Conservation (phyloP, 2,113 vertebrate species). For the Jacana jacana region DNA sequence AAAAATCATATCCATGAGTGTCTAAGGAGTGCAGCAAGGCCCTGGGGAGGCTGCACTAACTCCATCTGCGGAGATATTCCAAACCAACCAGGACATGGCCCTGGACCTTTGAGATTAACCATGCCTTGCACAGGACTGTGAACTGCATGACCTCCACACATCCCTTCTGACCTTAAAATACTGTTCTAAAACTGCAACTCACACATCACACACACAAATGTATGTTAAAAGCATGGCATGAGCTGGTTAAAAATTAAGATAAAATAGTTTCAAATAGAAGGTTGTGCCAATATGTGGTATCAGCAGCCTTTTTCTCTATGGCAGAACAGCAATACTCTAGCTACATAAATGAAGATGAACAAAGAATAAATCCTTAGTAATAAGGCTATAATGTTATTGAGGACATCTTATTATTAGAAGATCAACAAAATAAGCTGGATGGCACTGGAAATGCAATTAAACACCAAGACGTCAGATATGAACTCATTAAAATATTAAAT, state of each 20-base stretch:
- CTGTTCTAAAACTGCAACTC: not conserved
- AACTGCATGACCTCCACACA: fast-evolving
- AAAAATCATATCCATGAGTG: not conserved
- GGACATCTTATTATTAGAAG: not conserved
- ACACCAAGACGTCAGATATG: not conserved
- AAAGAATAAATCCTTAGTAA: not conserved
- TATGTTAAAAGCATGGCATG: not conserved
- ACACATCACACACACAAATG: not conserved
- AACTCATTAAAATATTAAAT: not conserved
- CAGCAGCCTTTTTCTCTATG: not conserved
- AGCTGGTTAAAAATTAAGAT: not conserved
- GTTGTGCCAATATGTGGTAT: not conserved
- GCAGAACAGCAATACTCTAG: not conserved
- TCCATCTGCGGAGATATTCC: not conserved
- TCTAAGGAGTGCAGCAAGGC: not conserved
- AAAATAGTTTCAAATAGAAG: not conserved
- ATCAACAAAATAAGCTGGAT: not conserved
- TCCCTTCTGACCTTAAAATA: not conserved
- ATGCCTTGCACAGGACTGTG: not conserved
- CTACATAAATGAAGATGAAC: not conserved
- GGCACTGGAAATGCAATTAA: not conserved
- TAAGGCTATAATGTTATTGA: not conserved
- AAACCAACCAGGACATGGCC: not conserved
- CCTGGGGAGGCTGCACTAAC: not conserved
- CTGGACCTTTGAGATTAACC: not conserved